These are phyloP conservation scores for Takifugu ocellatus DNA, from an alignment of 2,797 vertebrate genomes.

Conservation along the genomic window DNA sequence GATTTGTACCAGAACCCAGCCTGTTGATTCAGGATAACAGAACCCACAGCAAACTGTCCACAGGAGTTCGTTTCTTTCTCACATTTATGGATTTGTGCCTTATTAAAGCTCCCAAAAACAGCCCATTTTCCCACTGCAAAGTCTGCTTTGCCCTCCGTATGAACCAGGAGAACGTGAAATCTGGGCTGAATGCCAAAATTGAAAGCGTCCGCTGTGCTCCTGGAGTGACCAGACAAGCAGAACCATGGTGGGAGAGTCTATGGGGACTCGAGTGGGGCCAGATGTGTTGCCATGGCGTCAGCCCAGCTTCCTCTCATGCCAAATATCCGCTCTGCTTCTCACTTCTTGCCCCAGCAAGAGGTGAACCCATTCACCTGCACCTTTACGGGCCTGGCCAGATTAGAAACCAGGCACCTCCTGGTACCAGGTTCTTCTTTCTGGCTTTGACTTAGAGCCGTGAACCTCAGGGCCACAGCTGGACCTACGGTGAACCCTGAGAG, in stretches of 20 bases:
- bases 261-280: conserved; percentile 45
- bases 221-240: conserved; percentile 43
- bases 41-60: no score
- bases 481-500: neutral
- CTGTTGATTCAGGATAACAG: no score
- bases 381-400: neutral
- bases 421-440: no score
- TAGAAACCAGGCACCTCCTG: no score
- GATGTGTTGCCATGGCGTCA: conserved; percentile 43
- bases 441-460: neutral
- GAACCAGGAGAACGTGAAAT: neutral
- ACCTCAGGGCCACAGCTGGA: neutral
- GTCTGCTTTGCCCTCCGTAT: neutral
- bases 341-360: conserved; percentile 10
- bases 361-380: conserved; percentile 41
- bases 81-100: no score
- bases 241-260: conserved; percentile 38
- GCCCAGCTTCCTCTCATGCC: conserved; percentile 23
- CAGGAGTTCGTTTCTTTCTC: no score
- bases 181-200: neutral
- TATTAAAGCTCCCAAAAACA: no score
- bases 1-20: no score
- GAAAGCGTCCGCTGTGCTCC: conserved; percentile 50
- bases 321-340: conserved; percentile 13
- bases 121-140: no score